Evolutionary conservation across 2,113 vertebrate species (phyloP).

Genomic region (Euleptes europaea): DNA sequence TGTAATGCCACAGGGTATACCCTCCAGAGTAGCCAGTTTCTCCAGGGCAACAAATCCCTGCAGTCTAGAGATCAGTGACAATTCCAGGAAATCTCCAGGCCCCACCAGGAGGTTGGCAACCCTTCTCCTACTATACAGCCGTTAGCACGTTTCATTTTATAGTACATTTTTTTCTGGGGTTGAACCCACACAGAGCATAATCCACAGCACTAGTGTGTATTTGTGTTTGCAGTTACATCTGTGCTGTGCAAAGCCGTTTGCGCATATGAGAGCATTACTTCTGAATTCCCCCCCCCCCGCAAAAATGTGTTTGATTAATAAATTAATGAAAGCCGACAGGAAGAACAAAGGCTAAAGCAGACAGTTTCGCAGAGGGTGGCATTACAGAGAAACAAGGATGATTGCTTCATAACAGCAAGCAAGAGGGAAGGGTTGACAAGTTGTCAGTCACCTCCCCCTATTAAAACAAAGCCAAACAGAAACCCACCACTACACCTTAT

Average conservation of each 20-base stretch:
- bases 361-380: constrained; percentile 2
- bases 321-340: constrained; percentile 34
- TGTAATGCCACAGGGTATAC: no score
- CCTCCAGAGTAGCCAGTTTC: no score
- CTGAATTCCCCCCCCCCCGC: neutral
- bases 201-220: neutral
- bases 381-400: constrained; percentile 16
- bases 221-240: neutral
- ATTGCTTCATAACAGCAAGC: constrained; percentile 26
- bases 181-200: neutral
- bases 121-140: neutral
- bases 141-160: neutral
- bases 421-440: constrained; percentile 4
- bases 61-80: no score
- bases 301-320: constrained; percentile 31
- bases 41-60: no score
- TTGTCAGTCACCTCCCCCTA: constrained; percentile 4
- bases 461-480: neutral
- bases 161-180: neutral
- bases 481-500: neutral
- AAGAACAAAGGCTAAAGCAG: constrained; percentile 31
- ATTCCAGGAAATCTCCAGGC: no score
- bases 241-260: neutral
- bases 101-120: no score
- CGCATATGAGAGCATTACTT: neutral